Percentiles rank a stretch among this genome's conserved stretches.
phyloP scores from a whole-genome alignment of 2,888 invertebrate genomes.

The Torymus aiolomorphi region DNA sequence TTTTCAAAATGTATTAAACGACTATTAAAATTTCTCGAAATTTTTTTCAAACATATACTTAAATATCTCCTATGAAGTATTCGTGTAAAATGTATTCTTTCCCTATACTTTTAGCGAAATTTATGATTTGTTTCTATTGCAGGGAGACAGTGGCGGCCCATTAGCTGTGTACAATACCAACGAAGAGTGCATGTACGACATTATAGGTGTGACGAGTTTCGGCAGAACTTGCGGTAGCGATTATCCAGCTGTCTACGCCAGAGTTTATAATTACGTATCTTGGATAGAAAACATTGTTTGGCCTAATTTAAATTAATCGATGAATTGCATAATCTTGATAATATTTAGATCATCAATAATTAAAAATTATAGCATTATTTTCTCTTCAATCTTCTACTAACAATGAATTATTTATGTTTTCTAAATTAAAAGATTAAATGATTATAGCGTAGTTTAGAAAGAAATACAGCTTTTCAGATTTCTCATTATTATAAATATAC shows the following conservation, averaged over 20 bases:
- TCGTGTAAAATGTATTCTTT: too few relatives aligned
- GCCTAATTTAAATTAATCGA: background rate
- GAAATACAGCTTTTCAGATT: too few relatives aligned
- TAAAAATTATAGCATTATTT: too few relatives aligned
- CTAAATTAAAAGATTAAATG: too few relatives aligned
- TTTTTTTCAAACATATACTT: too few relatives aligned
- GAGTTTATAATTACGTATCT: conserved; percentile 77
- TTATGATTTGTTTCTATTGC: conserved; percentile 42
- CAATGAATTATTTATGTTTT: too few relatives aligned
- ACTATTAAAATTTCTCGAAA: background rate
- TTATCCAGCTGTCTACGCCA: conserved; percentile 80
- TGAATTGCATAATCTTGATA: background rate
- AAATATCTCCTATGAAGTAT: too few relatives aligned
- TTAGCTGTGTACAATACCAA: conserved; percentile 74
- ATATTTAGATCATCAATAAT: too few relatives aligned
- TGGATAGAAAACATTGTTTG: conserved; percentile 80
- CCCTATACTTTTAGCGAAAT: too few relatives aligned
- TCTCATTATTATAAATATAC: too few relatives aligned
- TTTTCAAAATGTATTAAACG: background rate
- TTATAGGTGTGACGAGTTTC: conserved; percentile 78
- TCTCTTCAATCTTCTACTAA: too few relatives aligned
- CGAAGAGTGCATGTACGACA: conserved; percentile 77
- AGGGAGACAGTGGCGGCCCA: conserved; percentile 84
- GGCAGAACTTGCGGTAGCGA: conserved; percentile 74
- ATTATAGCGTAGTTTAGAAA: too few relatives aligned